Percentiles rank a stretch among this genome's conserved stretches.
Evolutionary conservation across 1,140 invertebrate genomes (phyloP).

Genomic region (Ladona fulva): DNA sequence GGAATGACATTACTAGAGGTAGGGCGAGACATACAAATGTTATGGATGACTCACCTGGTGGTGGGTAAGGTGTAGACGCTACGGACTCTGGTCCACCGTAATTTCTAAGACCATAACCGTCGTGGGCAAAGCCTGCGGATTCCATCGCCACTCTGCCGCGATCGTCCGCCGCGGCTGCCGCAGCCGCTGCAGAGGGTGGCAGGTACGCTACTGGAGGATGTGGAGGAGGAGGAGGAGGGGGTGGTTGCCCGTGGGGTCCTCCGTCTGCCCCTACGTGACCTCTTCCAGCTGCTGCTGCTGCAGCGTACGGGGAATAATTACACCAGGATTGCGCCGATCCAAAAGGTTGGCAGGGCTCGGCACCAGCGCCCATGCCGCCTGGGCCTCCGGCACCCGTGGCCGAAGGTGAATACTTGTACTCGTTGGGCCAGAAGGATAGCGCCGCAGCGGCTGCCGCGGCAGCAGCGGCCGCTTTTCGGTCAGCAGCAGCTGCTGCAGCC

Average conservation of each 20-base stretch:
- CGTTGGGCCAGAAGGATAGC: constrained; percentile 57
- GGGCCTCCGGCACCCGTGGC: constrained; percentile 31
- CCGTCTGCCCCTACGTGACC: constrained; percentile 26
- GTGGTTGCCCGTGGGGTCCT: constrained; percentile 45
- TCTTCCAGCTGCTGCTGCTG: constrained; percentile 21
- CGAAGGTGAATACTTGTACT: constrained; percentile 30
- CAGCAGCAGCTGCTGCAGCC: constrained; percentile 36
- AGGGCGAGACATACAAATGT: neutral
- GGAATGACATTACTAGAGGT: too few species aligned
- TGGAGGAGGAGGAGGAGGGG: constrained; percentile 58
- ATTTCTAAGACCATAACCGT: constrained; percentile 64
- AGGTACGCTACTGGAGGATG: constrained; percentile 62
- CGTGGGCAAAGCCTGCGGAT: constrained; percentile 59
- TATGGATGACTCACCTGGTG: constrained; percentile 53
- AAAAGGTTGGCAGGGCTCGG: constrained; percentile 53
- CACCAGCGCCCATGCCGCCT: constrained; percentile 10
- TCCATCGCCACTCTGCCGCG: constrained; percentile 54
- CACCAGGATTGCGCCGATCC: constrained; percentile 58
- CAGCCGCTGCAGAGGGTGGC: constrained; percentile 38
- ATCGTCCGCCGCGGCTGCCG: constrained; percentile 48
- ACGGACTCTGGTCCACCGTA: constrained; percentile 63
- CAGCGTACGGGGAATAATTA: constrained; percentile 55
- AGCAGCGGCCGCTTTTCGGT: constrained; percentile 28
- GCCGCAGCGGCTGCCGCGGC: constrained; percentile 41
- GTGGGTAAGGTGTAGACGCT: constrained; percentile 66